Base-by-base conservation (phyloP, 1,140 invertebrate genomes). In the Hetaerina americana region DNA sequence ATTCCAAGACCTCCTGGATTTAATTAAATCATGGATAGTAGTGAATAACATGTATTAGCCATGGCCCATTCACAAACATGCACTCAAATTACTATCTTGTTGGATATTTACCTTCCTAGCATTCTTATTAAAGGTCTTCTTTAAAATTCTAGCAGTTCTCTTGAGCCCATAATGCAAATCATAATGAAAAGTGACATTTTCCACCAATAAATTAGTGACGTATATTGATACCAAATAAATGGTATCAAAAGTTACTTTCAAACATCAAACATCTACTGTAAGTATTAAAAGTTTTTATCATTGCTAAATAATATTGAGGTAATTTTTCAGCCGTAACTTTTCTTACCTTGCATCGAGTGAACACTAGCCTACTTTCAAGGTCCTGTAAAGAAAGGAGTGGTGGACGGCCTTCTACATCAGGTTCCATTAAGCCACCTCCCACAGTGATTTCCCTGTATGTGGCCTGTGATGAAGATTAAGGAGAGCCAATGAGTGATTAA, bases 341-440 rank as follows among this genome's bases (percentile, higher is more conserved):
- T 75, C 79, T 81, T 82, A 85, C 87, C 82, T 92, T 93, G 84
- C 92, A 93, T 80, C 90, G 88, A 75, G 92, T 92, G 81, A 93
- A 93, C 72, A 93, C 92, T 76, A 93, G 84, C 75, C 92, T 83
- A 76, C 90, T 91, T 79, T 93, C 92, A 66, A 93, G 82, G 77
- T 93, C 92, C 79, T 92, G 90, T 27, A 93, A 83, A 40, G 90
- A 91, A 2, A 93, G 79, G 27, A 93, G 76, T 0, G 91, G 92
- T 0, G 91, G 92, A 75, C 89, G 85, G 0, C 91, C 92, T 76
- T 93, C 91, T 8, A 90, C 87, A 26, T 90, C 85, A 0, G 91
- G 89, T 76, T 92, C 92, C 92, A 93, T 93, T 5, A 93, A 80
- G 3, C 90, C 91, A 6, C 89, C 90, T 72, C 88, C 89, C 3